Evolutionary conservation across 2,797 vertebrate species (phyloP).

Genomic region (Sciaenops ocellatus): DNA sequence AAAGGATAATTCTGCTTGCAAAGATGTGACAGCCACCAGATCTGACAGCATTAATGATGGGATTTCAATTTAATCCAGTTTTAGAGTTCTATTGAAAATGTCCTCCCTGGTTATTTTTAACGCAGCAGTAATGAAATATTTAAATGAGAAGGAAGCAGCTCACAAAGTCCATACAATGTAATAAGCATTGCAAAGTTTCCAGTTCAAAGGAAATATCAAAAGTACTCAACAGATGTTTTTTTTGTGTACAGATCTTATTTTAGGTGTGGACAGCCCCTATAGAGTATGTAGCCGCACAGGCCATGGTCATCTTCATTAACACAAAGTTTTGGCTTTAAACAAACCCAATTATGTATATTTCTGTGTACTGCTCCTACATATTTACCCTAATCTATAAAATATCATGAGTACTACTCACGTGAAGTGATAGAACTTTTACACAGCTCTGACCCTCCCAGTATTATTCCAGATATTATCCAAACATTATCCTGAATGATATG

Average conservation of each 20-base stretch:
- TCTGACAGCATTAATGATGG: slow-evolving; percentile 20
- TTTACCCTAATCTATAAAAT: neutral
- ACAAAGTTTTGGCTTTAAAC: neutral
- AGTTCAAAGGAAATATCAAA: neutral
- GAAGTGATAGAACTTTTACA: neutral
- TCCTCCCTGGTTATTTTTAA: slow-evolving; percentile 33
- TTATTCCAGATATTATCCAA: neutral
- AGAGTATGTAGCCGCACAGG: neutral
- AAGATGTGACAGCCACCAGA: slow-evolving; percentile 13
- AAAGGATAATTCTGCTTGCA: slow-evolving; percentile 6
- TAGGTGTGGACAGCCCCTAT: neutral
- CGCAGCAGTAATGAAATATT: slow-evolving; percentile 37
- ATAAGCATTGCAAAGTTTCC: neutral
- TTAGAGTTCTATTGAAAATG: slow-evolving; percentile 18
- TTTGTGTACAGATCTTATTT: neutral
- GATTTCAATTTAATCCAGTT: slow-evolving; percentile 21
- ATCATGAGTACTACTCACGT: neutral
- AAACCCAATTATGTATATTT: neutral
- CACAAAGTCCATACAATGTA: neutral
- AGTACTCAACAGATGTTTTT: too few species aligned
- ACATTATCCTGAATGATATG: neutral
- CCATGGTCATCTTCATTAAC: neutral
- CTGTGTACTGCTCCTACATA: neutral
- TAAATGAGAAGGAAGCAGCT: slow-evolving; percentile 31
- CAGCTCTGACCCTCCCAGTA: neutral